Evolutionary conservation across 2,888 invertebrate genomes (phyloP).

Genomic region (Leptinotarsa rubiginosa): DNA sequence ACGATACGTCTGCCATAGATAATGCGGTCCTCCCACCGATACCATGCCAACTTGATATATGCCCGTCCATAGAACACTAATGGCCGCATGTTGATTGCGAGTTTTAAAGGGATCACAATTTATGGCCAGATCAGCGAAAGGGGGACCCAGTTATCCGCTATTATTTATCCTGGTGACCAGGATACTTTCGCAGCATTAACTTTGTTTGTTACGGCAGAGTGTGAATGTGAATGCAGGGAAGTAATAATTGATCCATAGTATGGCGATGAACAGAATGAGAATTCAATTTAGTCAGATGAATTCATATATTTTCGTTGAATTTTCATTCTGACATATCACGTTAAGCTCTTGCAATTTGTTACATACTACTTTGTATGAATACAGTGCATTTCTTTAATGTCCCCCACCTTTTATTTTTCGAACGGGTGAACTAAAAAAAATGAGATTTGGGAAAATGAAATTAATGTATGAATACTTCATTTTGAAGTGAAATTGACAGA

Average conservation of each 20-base stretch:
- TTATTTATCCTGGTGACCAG: conserved; percentile 59
- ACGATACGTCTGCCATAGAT: conserved; percentile 58
- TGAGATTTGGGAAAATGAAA: too few relatives aligned
- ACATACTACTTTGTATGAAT: too few relatives aligned
- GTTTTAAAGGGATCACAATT: conserved; percentile 64
- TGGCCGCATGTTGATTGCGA: conserved; percentile 65
- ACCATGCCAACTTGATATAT: conserved; percentile 60
- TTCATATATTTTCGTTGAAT: not conserved
- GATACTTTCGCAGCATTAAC: conserved; percentile 62
- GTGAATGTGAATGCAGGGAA: conserved; percentile 27
- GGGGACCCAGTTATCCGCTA: conserved; percentile 48
- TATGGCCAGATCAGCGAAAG: conserved; percentile 61
- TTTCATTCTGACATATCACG: not conserved
- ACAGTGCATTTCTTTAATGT: too few relatives aligned
- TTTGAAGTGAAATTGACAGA: too few relatives aligned
- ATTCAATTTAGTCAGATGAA: not conserved
- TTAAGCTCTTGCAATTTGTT: too few relatives aligned
- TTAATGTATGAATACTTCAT: too few relatives aligned
- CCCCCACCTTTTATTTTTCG: too few relatives aligned
- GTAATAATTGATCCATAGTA: conserved; percentile 2
- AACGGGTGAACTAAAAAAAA: too few relatives aligned
- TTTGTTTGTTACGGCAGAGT: conserved; percentile 44
- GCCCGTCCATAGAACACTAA: conserved; percentile 62
- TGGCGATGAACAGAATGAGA: not conserved
- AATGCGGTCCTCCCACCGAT: conserved; percentile 60